Conservation (phyloP, 2,113 vertebrate genomes). For the Bos javanicus region DNA sequence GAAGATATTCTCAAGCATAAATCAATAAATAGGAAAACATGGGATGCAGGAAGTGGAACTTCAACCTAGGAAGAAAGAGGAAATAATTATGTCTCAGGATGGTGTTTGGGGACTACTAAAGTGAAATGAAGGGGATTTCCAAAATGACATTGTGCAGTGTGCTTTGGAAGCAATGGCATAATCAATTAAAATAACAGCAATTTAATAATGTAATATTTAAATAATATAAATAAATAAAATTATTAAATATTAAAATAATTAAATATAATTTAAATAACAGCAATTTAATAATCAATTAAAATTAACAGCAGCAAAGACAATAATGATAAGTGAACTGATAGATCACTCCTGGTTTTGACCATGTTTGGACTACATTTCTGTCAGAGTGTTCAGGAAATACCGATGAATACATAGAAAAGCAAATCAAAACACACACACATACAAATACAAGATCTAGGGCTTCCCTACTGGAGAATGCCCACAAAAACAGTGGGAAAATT, state of each 20-base stretch:
- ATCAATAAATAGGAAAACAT: neutral
- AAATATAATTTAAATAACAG: too few species aligned
- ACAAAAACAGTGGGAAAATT: neutral
- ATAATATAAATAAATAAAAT: too few species aligned
- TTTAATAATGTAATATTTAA: too few species aligned
- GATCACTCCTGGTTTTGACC: neutral
- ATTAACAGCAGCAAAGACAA: neutral
- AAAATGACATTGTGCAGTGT: neutral
- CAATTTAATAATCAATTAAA: neutral
- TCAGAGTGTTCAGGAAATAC: neutral
- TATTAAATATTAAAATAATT: too few species aligned
- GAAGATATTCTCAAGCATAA: neutral
- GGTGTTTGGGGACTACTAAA: neutral
- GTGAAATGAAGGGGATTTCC: neutral
- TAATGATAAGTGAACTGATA: neutral
- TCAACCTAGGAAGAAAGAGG: neutral
- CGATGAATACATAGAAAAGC: neutral
- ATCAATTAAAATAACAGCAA: neutral
- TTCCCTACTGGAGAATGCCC: neutral
- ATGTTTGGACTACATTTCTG: neutral
- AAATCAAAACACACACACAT: neutral
- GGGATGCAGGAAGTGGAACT: neutral
- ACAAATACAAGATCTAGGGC: neutral
- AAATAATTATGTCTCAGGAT: neutral
- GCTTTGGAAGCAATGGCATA: neutral